Percentiles rank a stretch among this genome's conserved stretches.
phyloP scores from a whole-genome alignment of 2,797 vertebrate species.

The Sphaeramia orbicularis region DNA sequence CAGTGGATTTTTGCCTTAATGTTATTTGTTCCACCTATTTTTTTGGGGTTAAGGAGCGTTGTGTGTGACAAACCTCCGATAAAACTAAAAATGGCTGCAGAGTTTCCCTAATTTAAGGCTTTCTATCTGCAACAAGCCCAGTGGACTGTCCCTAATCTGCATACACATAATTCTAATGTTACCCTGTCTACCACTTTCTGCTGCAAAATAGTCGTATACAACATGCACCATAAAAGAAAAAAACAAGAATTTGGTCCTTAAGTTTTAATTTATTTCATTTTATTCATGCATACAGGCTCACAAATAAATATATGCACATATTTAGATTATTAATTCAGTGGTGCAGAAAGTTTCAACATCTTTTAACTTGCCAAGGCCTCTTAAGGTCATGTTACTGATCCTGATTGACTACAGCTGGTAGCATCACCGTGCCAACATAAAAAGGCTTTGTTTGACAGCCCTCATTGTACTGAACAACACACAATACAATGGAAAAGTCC shows the following conservation, averaged over 20 bases:
- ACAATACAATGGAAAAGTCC: background rate
- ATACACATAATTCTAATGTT: background rate
- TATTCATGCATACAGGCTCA: background rate
- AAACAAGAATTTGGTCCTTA: no score
- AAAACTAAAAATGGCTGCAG: slow-evolving; percentile 24
- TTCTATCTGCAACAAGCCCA: background rate
- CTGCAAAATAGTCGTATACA: background rate
- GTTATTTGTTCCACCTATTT: slow-evolving; percentile 21
- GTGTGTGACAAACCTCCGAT: slow-evolving; percentile 32
- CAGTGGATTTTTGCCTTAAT: background rate
- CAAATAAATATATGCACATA: slow-evolving; percentile 1
- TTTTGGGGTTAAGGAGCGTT: slow-evolving; percentile 1
- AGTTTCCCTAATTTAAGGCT: slow-evolving; percentile 2
- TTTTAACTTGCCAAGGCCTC: background rate
- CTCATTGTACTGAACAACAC: background rate
- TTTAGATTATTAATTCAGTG: background rate
- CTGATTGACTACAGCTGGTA: slow-evolving; percentile 8
- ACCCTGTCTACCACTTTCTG: background rate
- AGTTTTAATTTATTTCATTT: no score
- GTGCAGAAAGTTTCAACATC: background rate
- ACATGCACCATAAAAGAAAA: no score
- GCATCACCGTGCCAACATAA: background rate
- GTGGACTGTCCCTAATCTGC: slow-evolving; percentile 1
- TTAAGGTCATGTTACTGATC: slow-evolving; percentile 2
- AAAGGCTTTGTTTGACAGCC: background rate